Base-by-base conservation (phyloP, 1,140 invertebrate genomes). In the Gonatopus flavifemur region DNA sequence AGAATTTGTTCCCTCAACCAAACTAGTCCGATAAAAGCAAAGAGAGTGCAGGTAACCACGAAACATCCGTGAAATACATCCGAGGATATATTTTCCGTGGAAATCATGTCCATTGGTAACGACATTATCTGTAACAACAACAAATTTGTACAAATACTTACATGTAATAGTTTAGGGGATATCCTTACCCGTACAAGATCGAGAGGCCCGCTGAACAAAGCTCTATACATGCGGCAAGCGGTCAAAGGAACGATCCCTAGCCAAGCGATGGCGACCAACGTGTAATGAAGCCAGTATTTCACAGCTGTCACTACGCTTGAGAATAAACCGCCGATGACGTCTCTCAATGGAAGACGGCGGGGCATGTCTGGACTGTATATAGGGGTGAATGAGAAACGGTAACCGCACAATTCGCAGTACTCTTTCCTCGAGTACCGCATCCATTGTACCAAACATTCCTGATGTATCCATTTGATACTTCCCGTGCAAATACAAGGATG, bases 311-410 rank as follows among this genome's bases (percentile, higher is more conserved):
- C 86, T 7, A 98, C 84, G 53, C 94, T 98, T 3, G 87, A 86
- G 36, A 97, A 82, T 15, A 98, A 77, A 1, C 96, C 96, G 46
- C 87, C 88, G 1, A 94, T 81, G 1, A 97, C 91, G 72, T 96
- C 94, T 56, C 86, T 84, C 18, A 98, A 80, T 0, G 97, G 97
- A 55, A 99, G 77, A 49, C 96, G 82, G 37, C 96, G 88, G 8
- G 97, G 97, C 97, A 99, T 99, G 70, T 99, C 96, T 18, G 96
- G 93, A 8, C 95, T 95, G 80, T 99, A 99, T 58, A 99, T 98
- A 48, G 97, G 96, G 67, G 93, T 96, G 71, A 99, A 99, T 3
- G 95, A 95, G 79, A 98, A 99, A 24, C 93, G 86, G 73, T 99
- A 91, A 55, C 96, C 95, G 74, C 98, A 99, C 55, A 99, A 80